Evolutionary conservation across 2,797 vertebrate species (phyloP).

Genomic region (Phrynocephalus forsythii): DNA sequence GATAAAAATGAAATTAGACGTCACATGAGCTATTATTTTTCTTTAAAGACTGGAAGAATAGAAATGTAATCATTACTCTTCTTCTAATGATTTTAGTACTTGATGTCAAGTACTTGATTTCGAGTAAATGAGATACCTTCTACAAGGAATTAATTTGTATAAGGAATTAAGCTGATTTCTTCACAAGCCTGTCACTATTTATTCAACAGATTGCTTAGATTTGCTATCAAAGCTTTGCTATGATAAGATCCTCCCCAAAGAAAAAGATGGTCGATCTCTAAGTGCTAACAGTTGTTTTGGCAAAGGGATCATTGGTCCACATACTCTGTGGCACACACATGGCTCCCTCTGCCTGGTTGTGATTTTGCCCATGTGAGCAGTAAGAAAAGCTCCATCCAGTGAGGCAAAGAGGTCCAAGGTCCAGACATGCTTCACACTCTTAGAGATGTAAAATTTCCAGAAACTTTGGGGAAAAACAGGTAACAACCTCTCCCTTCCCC

Average conservation of each 20-base stretch:
- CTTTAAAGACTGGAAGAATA: background rate
- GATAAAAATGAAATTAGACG: background rate
- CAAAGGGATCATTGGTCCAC: background rate
- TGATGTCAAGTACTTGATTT: no score
- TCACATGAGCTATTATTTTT: background rate
- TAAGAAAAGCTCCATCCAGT: background rate
- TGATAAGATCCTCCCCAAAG: background rate
- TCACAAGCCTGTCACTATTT: background rate
- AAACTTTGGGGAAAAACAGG: no score
- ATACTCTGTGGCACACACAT: background rate
- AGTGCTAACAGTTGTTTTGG: background rate
- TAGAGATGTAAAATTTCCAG: no score
- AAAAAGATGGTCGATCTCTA: background rate
- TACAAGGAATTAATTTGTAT: no score
- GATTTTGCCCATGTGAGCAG: background rate
- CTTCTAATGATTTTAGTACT: background rate
- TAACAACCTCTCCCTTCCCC: no score
- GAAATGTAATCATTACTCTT: background rate
- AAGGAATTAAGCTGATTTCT: no score
- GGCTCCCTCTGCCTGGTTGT: background rate
- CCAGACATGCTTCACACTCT: background rate
- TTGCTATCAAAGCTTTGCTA: background rate
- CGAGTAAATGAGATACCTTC: no score
- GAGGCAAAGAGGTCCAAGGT: background rate
- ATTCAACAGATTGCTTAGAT: background rate